These are phyloP conservation scores for Toxonevra muliebris DNA, from an alignment of 2,888 invertebrate genomes.

Conservation along the genomic window DNA sequence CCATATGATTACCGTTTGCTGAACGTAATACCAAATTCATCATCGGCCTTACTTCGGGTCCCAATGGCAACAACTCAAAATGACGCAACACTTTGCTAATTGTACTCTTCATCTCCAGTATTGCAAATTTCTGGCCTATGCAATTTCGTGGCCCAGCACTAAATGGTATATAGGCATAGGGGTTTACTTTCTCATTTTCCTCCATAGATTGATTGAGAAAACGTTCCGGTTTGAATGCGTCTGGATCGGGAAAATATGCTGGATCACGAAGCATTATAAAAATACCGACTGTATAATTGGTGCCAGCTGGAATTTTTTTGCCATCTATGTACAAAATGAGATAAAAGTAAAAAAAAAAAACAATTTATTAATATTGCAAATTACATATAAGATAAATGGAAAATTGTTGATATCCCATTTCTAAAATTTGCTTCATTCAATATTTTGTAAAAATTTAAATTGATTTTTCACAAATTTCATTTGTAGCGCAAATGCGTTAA, in stretches of 20 bases:
- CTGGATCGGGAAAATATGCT: slow-evolving; percentile 53
- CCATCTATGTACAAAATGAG: slow-evolving; percentile 47
- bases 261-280: slow-evolving; percentile 55
- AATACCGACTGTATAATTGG: slow-evolving; percentile 49
- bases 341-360: background rate
- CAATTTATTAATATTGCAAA: background rate
- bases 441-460: no score
- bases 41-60: slow-evolving; percentile 48
- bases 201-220: slow-evolving; percentile 66
- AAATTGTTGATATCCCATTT: background rate
- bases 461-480: no score
- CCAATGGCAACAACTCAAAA: slow-evolving; percentile 55
- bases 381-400: background rate
- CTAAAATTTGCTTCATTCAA: no score
- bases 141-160: slow-evolving; percentile 62
- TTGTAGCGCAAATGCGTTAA: no score
- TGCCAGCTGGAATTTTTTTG: slow-evolving; percentile 51
- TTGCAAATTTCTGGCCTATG: slow-evolving; percentile 61
- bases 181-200: slow-evolving; percentile 58
- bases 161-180: slow-evolving; percentile 58
- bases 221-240: slow-evolving; percentile 58
- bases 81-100: slow-evolving; percentile 53
- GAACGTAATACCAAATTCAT: slow-evolving; percentile 55
- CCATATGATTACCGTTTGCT: slow-evolving; percentile 53
- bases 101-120: slow-evolving; percentile 59